Evolutionary conservation across 2,113 vertebrate species (phyloP), one percentile per base, ranked within the genome.

Genomic region (Neopipo cinnamomea): DNA sequence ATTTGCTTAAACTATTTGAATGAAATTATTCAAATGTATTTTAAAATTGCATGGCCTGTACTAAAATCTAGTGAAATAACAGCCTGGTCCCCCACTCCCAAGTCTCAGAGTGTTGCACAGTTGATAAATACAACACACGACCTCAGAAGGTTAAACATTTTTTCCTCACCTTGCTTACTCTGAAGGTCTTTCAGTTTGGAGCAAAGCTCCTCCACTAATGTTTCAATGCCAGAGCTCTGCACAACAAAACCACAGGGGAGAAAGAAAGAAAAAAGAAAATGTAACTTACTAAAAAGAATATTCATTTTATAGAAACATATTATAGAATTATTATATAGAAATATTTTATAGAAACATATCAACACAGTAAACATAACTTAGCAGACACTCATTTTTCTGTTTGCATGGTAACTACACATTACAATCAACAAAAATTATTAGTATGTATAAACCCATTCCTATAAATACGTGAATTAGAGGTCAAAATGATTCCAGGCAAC

Each of bases 181-280:
- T 99, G 99, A 97, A 99, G 98, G 97, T 99, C 99, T 97, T 99
- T 99, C 93, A 99, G 98, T 96, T 99, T 99, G 97, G 99, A 99
- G 98, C 99, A 99, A 97, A 99, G 99, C 98, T 99, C 99, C 97
- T 99, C 99, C 97, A 99, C 99, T 96, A 99, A 97, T 12, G 98
- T 99, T 98, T 99, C 99, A 89, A 99, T 99, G 76, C 99, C 99
- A 97, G 99, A 99, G 98, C 99, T 99, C 99, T 99, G 98, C 18
- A 67, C 15, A 96, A 89, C 14, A 96, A 66, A 95, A 78, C 1
- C 56, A 89, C 1, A 3, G 2, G 12, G 5, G 19, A 0, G 8
- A 46, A 5, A 4, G 21, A 20, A 31, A 35, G 8, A 46, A 41
- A 53, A 62, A 12, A 49, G 39, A 68, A 74, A 70, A 30, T 3